Conservation (phyloP, 92 coral and sea anemone species). For the Micromussa lordhowensis region DNA sequence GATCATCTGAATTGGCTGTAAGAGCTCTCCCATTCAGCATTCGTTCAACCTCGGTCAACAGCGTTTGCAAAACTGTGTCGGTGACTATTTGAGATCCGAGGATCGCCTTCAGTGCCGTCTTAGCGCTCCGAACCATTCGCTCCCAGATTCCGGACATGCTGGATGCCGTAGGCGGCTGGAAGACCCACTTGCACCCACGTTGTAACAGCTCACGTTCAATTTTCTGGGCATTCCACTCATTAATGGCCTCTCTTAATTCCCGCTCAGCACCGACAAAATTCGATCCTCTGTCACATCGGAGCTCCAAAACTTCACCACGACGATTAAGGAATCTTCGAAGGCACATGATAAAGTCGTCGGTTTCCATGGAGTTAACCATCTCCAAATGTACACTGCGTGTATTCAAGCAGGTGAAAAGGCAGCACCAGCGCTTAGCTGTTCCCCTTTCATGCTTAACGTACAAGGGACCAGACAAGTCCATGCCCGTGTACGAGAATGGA, state of each 20-base stretch:
- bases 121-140: slow-evolving; percentile 49
- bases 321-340: slow-evolving; percentile 55
- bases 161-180: slow-evolving; percentile 77
- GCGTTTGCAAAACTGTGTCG: slow-evolving; percentile 42
- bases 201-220: slow-evolving; percentile 50
- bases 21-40: slow-evolving; percentile 54
- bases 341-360: slow-evolving; percentile 60
- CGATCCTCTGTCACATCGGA: slow-evolving; percentile 64
- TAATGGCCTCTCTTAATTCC: slow-evolving; percentile 54
- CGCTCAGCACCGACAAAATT: slow-evolving; percentile 77
- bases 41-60: slow-evolving; percentile 55
- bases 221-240: slow-evolving; percentile 56
- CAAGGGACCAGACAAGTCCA: slow-evolving; percentile 51
- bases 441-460: slow-evolving; percentile 14
- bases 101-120: slow-evolving; percentile 32
- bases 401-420: slow-evolving; percentile 57
- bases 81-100: slow-evolving; percentile 17
- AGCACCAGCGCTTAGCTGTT: slow-evolving; percentile 51
- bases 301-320: slow-evolving; percentile 59
- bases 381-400: slow-evolving; percentile 51
- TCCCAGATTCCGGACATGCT: slow-evolving; percentile 77
- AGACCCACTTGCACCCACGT: slow-evolving; percentile 67
- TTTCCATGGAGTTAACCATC: slow-evolving; percentile 48
- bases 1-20: slow-evolving; percentile 39
- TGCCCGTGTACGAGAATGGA: slow-evolving; percentile 67